Percentiles rank a stretch among this genome's conserved stretches.
Conservation (phyloP, 2,113 vertebrate genomes). For the Manacus vitellinus region DNA sequence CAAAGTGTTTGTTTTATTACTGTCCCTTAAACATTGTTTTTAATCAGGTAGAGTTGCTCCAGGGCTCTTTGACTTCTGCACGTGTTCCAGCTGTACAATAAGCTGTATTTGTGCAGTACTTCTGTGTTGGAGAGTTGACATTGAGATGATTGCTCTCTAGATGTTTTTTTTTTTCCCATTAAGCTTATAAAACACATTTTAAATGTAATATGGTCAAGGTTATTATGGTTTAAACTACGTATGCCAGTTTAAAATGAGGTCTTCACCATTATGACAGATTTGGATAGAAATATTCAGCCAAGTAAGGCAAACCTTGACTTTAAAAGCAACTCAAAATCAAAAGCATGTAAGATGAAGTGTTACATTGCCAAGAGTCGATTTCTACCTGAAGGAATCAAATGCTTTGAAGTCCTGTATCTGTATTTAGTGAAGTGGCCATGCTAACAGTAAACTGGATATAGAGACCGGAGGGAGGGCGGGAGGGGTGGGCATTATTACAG, state of each 20-base stretch:
- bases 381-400: neutral
- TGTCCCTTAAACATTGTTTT: slow-evolving; percentile 51
- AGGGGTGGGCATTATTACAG: neutral
- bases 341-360: neutral
- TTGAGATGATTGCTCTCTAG: slow-evolving; percentile 19
- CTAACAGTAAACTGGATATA: neutral
- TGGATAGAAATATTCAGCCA: neutral
- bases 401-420: neutral
- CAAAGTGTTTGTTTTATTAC: slow-evolving; percentile 43
- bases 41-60: slow-evolving; percentile 30
- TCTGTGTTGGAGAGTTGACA: neutral
- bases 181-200: neutral
- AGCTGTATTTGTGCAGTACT: neutral
- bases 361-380: neutral
- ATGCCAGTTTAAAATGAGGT: neutral
- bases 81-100: slow-evolving; percentile 32
- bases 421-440: neutral
- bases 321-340: slow-evolving; percentile 15
- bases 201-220: neutral
- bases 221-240: neutral
- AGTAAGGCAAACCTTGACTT: neutral
- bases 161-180: neutral
- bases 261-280: neutral
- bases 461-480: neutral
- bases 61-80: slow-evolving; percentile 16